Evolutionary conservation across 2,888 invertebrate species (phyloP).

Genomic region (Orthosia incerta): DNA sequence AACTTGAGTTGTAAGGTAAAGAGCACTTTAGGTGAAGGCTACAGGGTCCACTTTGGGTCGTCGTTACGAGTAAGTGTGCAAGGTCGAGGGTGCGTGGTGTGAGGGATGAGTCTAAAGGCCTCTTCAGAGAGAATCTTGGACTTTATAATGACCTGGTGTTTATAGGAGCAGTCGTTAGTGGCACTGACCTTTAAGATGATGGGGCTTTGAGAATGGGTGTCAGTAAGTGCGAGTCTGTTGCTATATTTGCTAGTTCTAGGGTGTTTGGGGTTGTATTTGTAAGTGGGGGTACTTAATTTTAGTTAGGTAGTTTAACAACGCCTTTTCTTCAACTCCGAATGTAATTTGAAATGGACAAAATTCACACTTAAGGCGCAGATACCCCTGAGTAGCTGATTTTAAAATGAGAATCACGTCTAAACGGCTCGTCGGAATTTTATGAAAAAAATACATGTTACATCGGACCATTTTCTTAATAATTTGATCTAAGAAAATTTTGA

Average conservation of each 20-base stretch:
- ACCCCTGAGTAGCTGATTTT: no score
- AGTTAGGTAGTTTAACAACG: no score
- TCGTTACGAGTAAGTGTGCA: conserved; percentile 60
- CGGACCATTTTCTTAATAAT: no score
- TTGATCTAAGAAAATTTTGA: no score
- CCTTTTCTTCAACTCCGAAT: no score
- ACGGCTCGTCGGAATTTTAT: no score
- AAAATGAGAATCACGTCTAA: no score
- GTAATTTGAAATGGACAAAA: no score
- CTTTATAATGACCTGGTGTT: conserved; percentile 56
- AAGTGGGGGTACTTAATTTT: neutral
- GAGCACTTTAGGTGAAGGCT: conserved; percentile 58
- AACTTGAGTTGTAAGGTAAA: conserved; percentile 46
- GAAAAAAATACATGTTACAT: no score
- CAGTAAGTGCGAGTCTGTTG: neutral
- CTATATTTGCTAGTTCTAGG: neutral
- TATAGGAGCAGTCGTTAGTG: conserved; percentile 45
- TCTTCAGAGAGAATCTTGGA: conserved; percentile 28
- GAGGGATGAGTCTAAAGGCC: conserved; percentile 30
- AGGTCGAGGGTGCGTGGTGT: conserved; percentile 66
- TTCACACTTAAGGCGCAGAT: no score
- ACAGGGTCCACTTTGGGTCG: conserved; percentile 62
- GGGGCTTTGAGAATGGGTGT: conserved; percentile 16
- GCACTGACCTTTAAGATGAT: conserved; percentile 36
- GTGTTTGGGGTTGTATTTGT: neutral